Evolutionary conservation across 2,888 invertebrate genomes (phyloP).

Genomic region (Automeris io): DNA sequence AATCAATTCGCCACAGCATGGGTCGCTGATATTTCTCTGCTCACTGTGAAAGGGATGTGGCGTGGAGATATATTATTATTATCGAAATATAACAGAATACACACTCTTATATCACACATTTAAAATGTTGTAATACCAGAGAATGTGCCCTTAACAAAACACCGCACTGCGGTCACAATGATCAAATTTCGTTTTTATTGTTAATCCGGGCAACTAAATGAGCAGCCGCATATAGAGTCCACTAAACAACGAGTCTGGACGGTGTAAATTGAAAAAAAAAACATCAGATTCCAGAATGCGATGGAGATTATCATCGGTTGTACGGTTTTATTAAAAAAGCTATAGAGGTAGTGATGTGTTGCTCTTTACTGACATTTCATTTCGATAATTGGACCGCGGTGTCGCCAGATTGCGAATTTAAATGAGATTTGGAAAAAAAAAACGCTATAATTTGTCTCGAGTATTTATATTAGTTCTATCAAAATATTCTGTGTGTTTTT

Average conservation of each 20-base stretch:
- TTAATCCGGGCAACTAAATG: conserved; percentile 66
- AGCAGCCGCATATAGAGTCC: conserved; percentile 51
- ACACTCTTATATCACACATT: not conserved
- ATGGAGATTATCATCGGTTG: conserved; percentile 12
- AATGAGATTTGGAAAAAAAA: no score
- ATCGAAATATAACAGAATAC: not conserved
- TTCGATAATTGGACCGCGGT: not conserved
- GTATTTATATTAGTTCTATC: no score
- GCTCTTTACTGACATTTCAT: not conserved
- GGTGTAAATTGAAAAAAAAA: conserved; percentile 33
- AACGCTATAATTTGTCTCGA: no score
- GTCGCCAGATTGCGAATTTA: not conserved
- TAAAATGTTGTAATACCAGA: not conserved
- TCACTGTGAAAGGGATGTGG: no score
- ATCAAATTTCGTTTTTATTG: conserved; percentile 78
- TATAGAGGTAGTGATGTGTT: not conserved
- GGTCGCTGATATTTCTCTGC: no score
- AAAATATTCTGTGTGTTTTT: no score
- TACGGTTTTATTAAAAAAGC: conserved; percentile 4
- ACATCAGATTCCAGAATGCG: conserved; percentile 51
- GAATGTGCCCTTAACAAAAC: conserved; percentile 49
- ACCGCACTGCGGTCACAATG: conserved; percentile 54
- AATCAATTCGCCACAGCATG: no score
- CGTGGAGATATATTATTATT: no score
- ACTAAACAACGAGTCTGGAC: conserved; percentile 51